phyloP scores from a whole-genome alignment of 2,113 vertebrate genomes.

The Entelurus aequoreus region DNA sequence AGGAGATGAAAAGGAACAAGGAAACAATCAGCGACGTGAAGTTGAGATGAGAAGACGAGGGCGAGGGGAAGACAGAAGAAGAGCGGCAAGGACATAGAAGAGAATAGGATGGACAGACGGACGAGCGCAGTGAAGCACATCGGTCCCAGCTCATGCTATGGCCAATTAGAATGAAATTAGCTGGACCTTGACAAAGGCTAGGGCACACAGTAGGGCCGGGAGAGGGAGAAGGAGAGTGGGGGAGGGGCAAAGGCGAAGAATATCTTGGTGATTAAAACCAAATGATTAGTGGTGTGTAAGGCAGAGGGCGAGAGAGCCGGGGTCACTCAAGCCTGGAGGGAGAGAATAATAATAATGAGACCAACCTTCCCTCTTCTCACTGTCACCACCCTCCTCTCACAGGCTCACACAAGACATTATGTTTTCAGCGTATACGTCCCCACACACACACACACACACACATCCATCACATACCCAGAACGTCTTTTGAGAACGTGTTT shows the following conservation, averaged over 20 bases:
- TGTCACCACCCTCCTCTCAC: conserved; percentile 31
- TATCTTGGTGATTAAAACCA: conserved; percentile 75
- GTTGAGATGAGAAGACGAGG: conserved; percentile 31
- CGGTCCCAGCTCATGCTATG: conserved; percentile 57
- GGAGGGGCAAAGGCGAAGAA: conserved; percentile 51
- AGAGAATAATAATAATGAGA: conserved; percentile 71
- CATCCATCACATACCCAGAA: not conserved
- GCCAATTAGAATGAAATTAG: conserved; percentile 78
- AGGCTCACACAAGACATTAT: conserved; percentile 11
- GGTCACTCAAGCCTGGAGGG: conserved; percentile 68
- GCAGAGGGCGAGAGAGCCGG: conserved; percentile 54
- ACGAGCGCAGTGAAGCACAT: conserved; percentile 64
- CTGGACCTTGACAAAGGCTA: conserved; percentile 76
- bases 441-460: not conserved
- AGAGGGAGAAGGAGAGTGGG: conserved; percentile 36
- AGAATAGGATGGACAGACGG: conserved; percentile 50
- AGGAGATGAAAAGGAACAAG: conserved; percentile 34
- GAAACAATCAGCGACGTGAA: conserved; percentile 35
- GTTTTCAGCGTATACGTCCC: conserved; percentile 6
- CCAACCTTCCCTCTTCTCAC: conserved; percentile 52
- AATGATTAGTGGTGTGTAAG: conserved; percentile 71
- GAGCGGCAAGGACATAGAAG: conserved; percentile 30
- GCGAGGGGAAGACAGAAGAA: conserved; percentile 13
- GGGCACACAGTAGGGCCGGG: conserved; percentile 63
- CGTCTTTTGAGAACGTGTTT: not conserved